phyloP scores from a whole-genome alignment of 2,888 invertebrate species.

The Hesperia comma region DNA sequence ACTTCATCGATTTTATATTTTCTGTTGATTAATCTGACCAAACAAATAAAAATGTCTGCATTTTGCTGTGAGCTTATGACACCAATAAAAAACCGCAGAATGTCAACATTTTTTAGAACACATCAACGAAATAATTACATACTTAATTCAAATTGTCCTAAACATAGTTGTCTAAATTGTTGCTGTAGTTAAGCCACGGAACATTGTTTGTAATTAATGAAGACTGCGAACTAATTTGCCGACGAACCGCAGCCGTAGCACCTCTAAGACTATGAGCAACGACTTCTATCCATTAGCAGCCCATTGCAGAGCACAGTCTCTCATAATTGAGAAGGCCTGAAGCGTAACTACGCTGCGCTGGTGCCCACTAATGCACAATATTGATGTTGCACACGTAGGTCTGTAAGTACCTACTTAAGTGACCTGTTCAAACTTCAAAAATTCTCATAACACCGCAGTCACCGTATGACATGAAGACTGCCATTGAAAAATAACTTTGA shows the following conservation, averaged over 20 bases:
- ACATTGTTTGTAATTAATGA: conserved; percentile 21
- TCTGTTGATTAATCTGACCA: too few relatives aligned
- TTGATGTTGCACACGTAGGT: too few relatives aligned
- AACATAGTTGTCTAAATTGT: background rate
- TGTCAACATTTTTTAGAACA: too few relatives aligned
- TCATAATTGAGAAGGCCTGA: background rate
- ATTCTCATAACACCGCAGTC: too few relatives aligned
- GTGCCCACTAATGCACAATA: background rate
- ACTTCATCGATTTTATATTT: too few relatives aligned
- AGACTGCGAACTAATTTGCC: conserved; percentile 25
- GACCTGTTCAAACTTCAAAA: background rate
- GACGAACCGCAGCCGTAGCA: background rate
- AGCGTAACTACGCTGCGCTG: background rate
- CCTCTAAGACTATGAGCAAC: background rate
- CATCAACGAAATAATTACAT: too few relatives aligned
- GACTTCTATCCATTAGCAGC: background rate
- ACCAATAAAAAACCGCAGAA: too few relatives aligned
- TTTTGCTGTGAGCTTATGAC: too few relatives aligned
- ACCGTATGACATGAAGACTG: too few relatives aligned
- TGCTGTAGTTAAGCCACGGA: conserved; percentile 5
- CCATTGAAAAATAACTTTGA: too few relatives aligned
- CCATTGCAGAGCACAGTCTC: background rate
- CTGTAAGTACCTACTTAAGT: too few relatives aligned
- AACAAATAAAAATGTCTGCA: too few relatives aligned
- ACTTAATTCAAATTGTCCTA: background rate